Evolutionary conservation across 2,113 vertebrate genomes (phyloP), one percentile per base, ranked within the genome.

Genomic region (Gorsachius goisagi): DNA sequence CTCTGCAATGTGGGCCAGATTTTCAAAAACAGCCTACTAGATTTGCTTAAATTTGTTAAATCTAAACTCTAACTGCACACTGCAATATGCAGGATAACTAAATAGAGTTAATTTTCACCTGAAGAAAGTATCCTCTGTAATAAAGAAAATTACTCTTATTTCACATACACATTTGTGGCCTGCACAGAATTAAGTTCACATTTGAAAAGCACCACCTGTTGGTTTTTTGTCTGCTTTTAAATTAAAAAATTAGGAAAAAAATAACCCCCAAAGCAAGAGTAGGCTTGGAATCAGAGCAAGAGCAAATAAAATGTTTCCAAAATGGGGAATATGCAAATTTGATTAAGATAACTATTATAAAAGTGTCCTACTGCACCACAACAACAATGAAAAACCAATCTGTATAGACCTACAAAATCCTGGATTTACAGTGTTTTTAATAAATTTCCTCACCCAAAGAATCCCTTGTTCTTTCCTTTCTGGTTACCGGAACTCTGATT

Each of bases 401-500:
- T 59, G 4, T 60, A 85, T 49, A 95, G 93, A 90, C 67, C 60
- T 89, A 73, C 12, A 94, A 96, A 85, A 94, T 89, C 63, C 62
- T 95, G 76, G 91, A 94, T 90, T 41, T 44, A 81, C 60, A 81
- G 24, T 58, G 39, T 63, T 90, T 88, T 66, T 80, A 94, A 78
- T 81, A 83, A 68, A 78, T 20, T 15, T 60, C 28, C 14, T 96
- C 62, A 77, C 32, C 59, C 68, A 93, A 80, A 67, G 71, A 89
- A 93, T 80, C 59, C 37, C 60, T 85, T 89, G n/a, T 67, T 96
- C 91, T 95, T 94, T 96, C 74, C 89, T 88, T 95, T 95, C 72
- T 95, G 92, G 80, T 95, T 95, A 96, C 84, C 69, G 95, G 97
- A 93, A 96, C 88, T 86, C 72, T 93, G 93, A 39, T 92, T 95